Conservation (phyloP, 2,888 invertebrate genomes). For the Petrolisthes cinctipes region DNA sequence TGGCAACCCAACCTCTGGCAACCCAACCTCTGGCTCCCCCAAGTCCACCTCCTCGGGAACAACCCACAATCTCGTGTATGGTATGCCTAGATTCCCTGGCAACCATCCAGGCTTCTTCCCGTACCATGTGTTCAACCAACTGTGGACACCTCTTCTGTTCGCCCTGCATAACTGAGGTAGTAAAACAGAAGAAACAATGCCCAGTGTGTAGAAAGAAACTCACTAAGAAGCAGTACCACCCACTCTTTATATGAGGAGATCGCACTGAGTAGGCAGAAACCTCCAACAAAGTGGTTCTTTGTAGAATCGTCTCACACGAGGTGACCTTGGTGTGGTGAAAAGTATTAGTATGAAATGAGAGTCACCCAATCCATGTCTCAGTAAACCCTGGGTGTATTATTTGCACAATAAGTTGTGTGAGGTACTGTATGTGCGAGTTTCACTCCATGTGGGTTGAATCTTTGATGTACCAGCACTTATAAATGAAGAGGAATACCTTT, state of each 20-base stretch:
- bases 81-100: constrained; percentile 49
- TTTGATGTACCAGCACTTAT: too few species aligned
- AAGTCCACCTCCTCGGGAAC: constrained; percentile 47
- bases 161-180: constrained; percentile 43
- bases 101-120: constrained; percentile 36
- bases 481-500: too few species aligned
- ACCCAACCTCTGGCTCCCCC: constrained; percentile 29
- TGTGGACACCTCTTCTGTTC: constrained; percentile 54
- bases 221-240: constrained; percentile 54
- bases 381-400: neutral
- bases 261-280: neutral
- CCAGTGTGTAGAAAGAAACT: constrained; percentile 56
- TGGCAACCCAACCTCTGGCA: neutral
- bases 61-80: constrained; percentile 46
- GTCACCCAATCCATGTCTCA: neutral
- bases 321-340: too few species aligned
- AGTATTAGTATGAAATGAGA: too few species aligned
- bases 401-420: too few species aligned
- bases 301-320: neutral
- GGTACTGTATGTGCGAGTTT: too few species aligned
- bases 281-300: neutral
- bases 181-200: constrained; percentile 52
- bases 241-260: constrained; percentile 31
- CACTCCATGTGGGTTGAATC: too few species aligned
- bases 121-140: constrained; percentile 47